Evolutionary conservation across 2,888 invertebrate species (phyloP), one percentile per base, ranked within the genome.

Genomic region (Apeira syringaria): DNA sequence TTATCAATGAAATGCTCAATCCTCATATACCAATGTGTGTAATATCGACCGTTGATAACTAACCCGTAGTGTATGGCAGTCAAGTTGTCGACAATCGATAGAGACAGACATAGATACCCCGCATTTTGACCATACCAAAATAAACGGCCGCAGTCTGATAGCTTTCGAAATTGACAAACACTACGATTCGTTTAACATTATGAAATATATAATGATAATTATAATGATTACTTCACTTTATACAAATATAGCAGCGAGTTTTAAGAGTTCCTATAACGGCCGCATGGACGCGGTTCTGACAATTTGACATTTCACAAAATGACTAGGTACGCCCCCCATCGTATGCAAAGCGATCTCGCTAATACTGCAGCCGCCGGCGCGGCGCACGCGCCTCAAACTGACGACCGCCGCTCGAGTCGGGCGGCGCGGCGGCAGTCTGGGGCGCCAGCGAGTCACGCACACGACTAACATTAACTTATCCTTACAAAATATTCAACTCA

Each of bases 161-260:
- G 88, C 72, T 76, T 86, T 86, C 87, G 86, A 88, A 89, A 89
- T 86, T 84, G 87, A 86, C 79, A 74, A 71, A 70, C 77, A 83
- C 86, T 87, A 87, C 80, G 53, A 78, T 77, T 77, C 73, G 81
- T 86, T 80, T 78, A 82, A 84, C 67, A 80, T 85, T 84, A 87
- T 80, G 84, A 82, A 78, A 82, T 84, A 71, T 73, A 84, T 78
- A 86, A 84, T 80, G 80, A 84, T 81, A 80, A 87, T 80, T 80
- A 82, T 80, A 85, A 85, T 81, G 83, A 85, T 86, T 86, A 89
- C 74, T 86, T 91, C 89, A 91, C 89, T 91, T 91, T 92, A 91
- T 92, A 93, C 92, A 91, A 92, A 92, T 92, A 92, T 91, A 93
- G 93, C 92, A 93, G 93, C 93, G 93, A 93, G 93, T 93, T 93